These are phyloP conservation scores for Frieseomelitta varia DNA, from an alignment of 1,140 invertebrate genomes.

Conservation along the genomic window DNA sequence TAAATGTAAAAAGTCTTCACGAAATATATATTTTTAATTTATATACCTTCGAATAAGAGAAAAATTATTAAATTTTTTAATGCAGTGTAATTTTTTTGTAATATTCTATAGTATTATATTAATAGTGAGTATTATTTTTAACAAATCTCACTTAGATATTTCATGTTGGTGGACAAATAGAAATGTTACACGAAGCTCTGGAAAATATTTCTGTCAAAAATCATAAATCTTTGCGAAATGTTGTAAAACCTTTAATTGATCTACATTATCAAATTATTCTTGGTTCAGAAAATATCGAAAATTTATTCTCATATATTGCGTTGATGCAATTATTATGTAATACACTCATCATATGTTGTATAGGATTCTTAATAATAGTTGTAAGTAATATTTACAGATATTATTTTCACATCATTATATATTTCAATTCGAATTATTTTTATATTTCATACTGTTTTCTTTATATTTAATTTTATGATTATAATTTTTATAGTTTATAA, in stretches of 20 bases:
- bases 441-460: background rate
- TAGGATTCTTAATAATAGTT: conserved; percentile 48
- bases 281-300: conserved; percentile 38
- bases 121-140: too few species aligned
- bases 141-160: conserved; percentile 40
- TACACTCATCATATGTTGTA: conserved; percentile 52
- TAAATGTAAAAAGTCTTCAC: too few species aligned
- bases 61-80: too few species aligned
- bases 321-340: conserved; percentile 56
- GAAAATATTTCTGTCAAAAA: background rate
- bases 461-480: background rate
- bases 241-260: conserved; percentile 12
- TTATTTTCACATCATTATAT: background rate
- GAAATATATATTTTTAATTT: too few species aligned
- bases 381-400: conserved; percentile 37
- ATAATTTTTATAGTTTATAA: background rate
- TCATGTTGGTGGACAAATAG: conserved; percentile 56
- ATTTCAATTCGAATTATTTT: background rate
- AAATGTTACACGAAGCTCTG: conserved; percentile 36
- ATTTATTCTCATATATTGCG: conserved; percentile 40
- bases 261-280: conserved; percentile 49
- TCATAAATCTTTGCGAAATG: background rate
- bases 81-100: background rate
- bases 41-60: too few species aligned
- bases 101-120: background rate